Evolutionary conservation across 2,888 invertebrate genomes (phyloP).

Genomic region (Gortyna flavago): DNA sequence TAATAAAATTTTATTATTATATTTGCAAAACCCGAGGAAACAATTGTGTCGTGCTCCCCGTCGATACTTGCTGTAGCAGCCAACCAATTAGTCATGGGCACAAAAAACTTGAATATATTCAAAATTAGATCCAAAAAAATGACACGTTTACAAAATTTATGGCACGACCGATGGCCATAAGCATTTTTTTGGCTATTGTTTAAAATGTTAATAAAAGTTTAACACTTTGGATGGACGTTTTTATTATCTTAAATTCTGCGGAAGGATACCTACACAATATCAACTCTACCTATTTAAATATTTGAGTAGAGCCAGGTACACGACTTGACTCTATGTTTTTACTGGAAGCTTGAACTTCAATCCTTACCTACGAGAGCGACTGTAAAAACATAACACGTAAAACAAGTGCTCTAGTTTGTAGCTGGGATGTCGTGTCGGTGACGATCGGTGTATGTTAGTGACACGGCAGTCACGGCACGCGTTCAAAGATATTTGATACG

Average conservation of each 20-base stretch:
- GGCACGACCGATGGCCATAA: constrained; percentile 78
- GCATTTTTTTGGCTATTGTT: constrained; percentile 81
- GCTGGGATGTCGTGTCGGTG: constrained; percentile 41
- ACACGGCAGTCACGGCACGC: constrained; percentile 72
- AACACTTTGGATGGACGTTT: constrained; percentile 83
- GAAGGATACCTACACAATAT: constrained; percentile 66
- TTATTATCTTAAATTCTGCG: constrained; percentile 74
- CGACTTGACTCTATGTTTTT: constrained; percentile 25
- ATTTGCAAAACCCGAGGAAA: constrained; percentile 86
- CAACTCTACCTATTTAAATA: constrained; percentile 41
- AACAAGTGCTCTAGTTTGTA: constrained; percentile 47
- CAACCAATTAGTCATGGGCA: constrained; percentile 86
- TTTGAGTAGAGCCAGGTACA: constrained; percentile 53
- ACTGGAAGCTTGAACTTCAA: constrained; percentile 21
- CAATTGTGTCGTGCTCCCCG: constrained; percentile 84
- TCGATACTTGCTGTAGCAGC: constrained; percentile 77
- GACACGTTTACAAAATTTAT: constrained; percentile 84
- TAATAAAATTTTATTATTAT: constrained; percentile 89
- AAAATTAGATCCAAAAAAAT: constrained; percentile 82
- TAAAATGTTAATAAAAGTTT: constrained; percentile 84
- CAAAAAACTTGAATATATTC: constrained; percentile 81
- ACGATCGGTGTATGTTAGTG: constrained; percentile 46
- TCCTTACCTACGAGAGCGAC: constrained; percentile 4
- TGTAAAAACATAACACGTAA: constrained; percentile 28
- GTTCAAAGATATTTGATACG: constrained; percentile 85